phyloP scores from a whole-genome alignment of 2,797 vertebrate genomes.

The Sebastes jordani region DNA sequence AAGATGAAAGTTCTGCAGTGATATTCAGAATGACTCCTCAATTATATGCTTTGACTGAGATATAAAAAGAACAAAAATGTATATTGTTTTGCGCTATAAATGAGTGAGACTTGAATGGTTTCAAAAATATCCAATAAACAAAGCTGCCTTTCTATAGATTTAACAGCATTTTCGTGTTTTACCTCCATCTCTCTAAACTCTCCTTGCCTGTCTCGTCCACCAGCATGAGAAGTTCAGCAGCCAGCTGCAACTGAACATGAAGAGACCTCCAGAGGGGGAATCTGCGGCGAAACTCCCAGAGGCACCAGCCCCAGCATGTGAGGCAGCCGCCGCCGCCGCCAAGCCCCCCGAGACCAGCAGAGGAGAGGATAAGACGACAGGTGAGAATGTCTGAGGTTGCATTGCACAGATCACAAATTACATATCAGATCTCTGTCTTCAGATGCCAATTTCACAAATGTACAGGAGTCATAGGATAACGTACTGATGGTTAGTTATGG shows the following conservation, averaged over 20 bases:
- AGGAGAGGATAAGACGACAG: conserved; percentile 87
- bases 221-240: conserved; percentile 98
- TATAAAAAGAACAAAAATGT: not conserved
- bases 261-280: conserved; percentile 78
- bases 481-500: not conserved
- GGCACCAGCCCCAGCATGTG: conserved; percentile 35
- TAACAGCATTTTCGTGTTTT: not conserved
- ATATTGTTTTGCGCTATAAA: not conserved
- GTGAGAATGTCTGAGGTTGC: conserved; percentile 69
- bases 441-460: not conserved
- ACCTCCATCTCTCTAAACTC: not conserved
- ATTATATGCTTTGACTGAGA: not conserved
- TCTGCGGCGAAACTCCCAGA: conserved; percentile 58
- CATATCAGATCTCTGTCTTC: not conserved
- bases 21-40: not conserved
- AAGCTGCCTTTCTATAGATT: not conserved
- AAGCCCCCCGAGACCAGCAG: conserved; percentile 81
- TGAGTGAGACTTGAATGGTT: not conserved
- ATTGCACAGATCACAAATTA: too few species aligned
- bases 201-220: not conserved
- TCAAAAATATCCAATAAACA: not conserved
- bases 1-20: not conserved
- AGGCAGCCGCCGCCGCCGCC: conserved; percentile 33
- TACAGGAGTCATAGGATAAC: not conserved
- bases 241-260: conserved; percentile 92